Base-by-base conservation (phyloP, 1,140 invertebrate genomes). In the Plectrocnemia conspersa region DNA sequence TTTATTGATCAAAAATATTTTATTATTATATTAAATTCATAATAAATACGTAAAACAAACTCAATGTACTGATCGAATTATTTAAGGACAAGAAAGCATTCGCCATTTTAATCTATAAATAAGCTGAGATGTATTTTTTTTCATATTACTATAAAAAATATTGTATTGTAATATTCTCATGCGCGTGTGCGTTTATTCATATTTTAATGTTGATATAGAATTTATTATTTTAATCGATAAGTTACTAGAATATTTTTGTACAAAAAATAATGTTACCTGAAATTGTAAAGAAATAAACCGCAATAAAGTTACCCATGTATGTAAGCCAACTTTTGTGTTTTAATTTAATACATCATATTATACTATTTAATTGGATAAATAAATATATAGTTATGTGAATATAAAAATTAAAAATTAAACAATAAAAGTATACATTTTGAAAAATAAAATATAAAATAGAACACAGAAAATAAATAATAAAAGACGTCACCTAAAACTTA, bases 211-310 rank as follows among this genome's bases (percentile, higher is more conserved):
- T 50, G n/a, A 50, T 36, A 50, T 50, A 50, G 33, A 50, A 38
- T 38, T 50, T 50, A 33, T 50, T 50, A 50, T 50, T 50, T 50
- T 50, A 38, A 50, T 11, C 29, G 27, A 38, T 50, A 38, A 38
- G 27, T 48, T 55, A 46, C 36, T 55, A 55, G 53, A 55, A 55
- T 55, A 55, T 55, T 55, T 55, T 55, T 55, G 53, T 55, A 55
- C 53, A 55, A 50, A 50, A 50, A 52, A 54, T 54, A 33, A 55
- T 55, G 53, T 46, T 55, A 55, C 53, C 44, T 55, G 53, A 55
- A 55, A 38, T 55, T 55, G 53, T 55, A 55, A 55, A 55, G 48
- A 55, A 47, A 55, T 54, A 40, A 55, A 48, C 32, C 33, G 47
- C 47, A 50, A 50, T 50, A 50, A 50, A 50, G 47, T 50, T 50